A percentile compares a stretch with the other conserved stretches of the same genome.
These are phyloP conservation scores for Danio albolineatus DNA, from an alignment of 2,797 vertebrate genomes.

Conservation along the genomic window DNA sequence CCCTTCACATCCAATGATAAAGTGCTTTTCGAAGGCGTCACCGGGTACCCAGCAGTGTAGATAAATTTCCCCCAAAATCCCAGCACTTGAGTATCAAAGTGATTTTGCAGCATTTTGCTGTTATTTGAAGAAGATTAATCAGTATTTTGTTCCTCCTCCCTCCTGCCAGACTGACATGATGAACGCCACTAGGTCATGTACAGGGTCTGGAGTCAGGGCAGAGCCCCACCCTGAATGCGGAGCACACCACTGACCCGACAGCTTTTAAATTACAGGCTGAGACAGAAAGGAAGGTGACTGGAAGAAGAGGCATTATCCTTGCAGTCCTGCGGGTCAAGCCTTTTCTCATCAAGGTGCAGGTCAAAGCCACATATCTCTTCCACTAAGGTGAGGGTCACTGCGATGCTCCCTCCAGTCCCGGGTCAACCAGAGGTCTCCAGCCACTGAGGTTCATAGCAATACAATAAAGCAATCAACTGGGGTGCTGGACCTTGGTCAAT, in stretches of 20 bases:
- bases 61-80: conserved; percentile 46
- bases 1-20: conserved; percentile 22
- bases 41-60: conserved; percentile 39
- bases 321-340: conserved; percentile 74
- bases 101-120: conserved; percentile 48
- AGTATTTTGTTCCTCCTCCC: conserved; percentile 62
- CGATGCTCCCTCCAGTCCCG: conserved; percentile 67
- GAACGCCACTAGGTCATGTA: conserved; percentile 68
- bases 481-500: conserved; percentile 77
- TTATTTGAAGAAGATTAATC: conserved; percentile 76
- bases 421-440: conserved; percentile 81
- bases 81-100: conserved; percentile 23
- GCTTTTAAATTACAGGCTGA: conserved; percentile 77
- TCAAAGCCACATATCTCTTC: conserved; percentile 86
- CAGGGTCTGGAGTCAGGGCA: conserved; percentile 69
- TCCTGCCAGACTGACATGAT: conserved; percentile 67
- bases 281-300: conserved; percentile 55
- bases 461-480: conserved; percentile 85
- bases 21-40: conserved; percentile 26
- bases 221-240: conserved; percentile 61
- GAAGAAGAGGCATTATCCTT: conserved; percentile 62
- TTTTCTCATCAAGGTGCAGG: conserved; percentile 74
- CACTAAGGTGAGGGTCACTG: conserved; percentile 82
- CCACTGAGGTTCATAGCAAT: conserved; percentile 83
- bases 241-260: conserved; percentile 61